A percentile compares a stretch with the other conserved stretches of the same genome.
phyloP scores from a whole-genome alignment of 2,888 invertebrate genomes.

The Amiota communis region DNA sequence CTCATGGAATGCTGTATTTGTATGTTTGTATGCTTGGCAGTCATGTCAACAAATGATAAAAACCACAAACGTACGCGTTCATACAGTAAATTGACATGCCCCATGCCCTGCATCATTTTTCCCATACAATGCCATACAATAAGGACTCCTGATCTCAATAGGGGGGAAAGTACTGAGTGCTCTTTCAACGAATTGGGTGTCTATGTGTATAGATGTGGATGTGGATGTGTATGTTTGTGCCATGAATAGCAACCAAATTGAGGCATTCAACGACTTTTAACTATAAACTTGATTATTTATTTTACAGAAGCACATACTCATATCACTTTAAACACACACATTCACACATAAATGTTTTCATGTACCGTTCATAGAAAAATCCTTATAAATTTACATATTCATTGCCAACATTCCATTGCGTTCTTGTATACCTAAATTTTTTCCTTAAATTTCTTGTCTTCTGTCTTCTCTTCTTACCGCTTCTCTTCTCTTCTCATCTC shows the following conservation, averaged over 20 bases:
- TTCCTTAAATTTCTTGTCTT: background rate
- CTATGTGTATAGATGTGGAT: background rate
- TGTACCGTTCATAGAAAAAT: too few species aligned
- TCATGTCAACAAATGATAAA: constrained; percentile 29
- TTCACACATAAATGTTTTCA: constrained; percentile 1
- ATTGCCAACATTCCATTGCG: constrained; percentile 14
- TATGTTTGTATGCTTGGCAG: background rate
- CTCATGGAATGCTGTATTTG: too few species aligned
- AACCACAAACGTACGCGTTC: constrained; percentile 26
- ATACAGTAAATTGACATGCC: constrained; percentile 5
- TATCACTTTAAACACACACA: constrained; percentile 2
- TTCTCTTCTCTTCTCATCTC: background rate
- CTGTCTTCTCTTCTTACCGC: background rate
- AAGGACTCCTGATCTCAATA: too few species aligned
- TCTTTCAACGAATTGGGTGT: background rate
- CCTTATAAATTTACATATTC: constrained; percentile 33
- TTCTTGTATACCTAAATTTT: too few species aligned
- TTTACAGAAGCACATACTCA: constrained; percentile 16
- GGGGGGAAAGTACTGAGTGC: too few species aligned
- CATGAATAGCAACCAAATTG: constrained; percentile 25
- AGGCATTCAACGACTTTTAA: constrained; percentile 29
- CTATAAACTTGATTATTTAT: constrained; percentile 29
- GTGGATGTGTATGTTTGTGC: constrained; percentile 6
- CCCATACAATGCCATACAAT: too few species aligned
- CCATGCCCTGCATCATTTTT: constrained; percentile 4